phyloP scores from a whole-genome alignment of 2,888 invertebrate species.

The Boloria selene region DNA sequence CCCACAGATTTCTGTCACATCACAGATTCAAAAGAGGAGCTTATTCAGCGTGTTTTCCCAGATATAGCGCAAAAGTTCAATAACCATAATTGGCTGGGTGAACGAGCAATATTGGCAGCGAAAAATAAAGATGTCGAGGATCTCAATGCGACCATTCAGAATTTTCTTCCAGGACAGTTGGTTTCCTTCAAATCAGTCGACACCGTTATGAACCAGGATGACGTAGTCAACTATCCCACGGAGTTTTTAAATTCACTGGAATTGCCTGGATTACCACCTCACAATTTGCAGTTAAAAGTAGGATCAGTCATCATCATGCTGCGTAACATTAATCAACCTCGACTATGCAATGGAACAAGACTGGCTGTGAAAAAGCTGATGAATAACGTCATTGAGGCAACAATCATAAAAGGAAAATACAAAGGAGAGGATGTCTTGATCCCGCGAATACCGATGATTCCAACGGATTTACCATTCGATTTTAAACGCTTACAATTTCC shows the following conservation, averaged over 20 bases:
- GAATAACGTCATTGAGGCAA: neutral
- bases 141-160: slow-evolving; percentile 44
- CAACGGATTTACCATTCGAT: slow-evolving; percentile 43
- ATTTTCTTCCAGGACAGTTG: too few species aligned
- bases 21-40: too few species aligned
- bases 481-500: slow-evolving; percentile 44
- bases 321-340: slow-evolving; percentile 44
- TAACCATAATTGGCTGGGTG: slow-evolving; percentile 43
- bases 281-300: slow-evolving; percentile 45
- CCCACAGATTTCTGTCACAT: too few species aligned
- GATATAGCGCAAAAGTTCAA: slow-evolving; percentile 44
- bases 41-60: too few species aligned
- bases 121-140: slow-evolving; percentile 40
- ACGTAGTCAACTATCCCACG: slow-evolving; percentile 48
- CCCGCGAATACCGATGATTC: slow-evolving; percentile 45
- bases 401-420: too few species aligned
- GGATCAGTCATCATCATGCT: slow-evolving; percentile 43
- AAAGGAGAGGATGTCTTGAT: slow-evolving; percentile 43
- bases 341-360: slow-evolving; percentile 39
- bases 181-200: slow-evolving; percentile 48
- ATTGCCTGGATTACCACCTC: slow-evolving; percentile 47
- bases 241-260: slow-evolving; percentile 51
- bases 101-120: slow-evolving; percentile 43
- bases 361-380: neutral
- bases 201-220: slow-evolving; percentile 46